Evolutionary conservation across 2,797 vertebrate genomes (phyloP), one percentile per base, ranked within the genome.

Genomic region (Fratercula arctica): DNA sequence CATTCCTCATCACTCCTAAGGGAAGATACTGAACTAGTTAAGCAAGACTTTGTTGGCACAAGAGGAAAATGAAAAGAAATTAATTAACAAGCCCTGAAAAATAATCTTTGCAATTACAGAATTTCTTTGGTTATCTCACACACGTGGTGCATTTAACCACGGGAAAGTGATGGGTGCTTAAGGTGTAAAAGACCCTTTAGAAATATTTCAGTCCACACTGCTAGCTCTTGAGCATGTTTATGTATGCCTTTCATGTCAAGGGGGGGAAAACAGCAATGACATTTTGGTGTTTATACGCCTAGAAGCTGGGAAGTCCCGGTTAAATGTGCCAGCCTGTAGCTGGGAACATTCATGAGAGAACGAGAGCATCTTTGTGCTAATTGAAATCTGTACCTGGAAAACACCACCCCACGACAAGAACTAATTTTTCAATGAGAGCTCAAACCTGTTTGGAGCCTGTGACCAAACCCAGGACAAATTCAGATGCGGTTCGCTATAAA

Each of bases 241-340:
- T 87, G 75, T 95, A n/a, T 74, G 79, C 53, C 86, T 96, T 92
- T 93, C 74, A 91, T 87, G 88, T 94, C 92, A 93, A 91, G 81
- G 89, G 89, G 82, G 84, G 48, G 16, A 87, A 97, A 95, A 91
- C 16, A 95, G 90, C 90, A 96, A 81, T 95, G 94, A 96, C 72
- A 91, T 86, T 82, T 93, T 81, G 82, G 51, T 96, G 76, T 96
- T 94, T 95, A 92, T 92, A 91, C 89, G 92, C 93, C 66, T 39
- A 88, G 76, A 75, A 93, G 23, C 61, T 92, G 83, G 53, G 39
- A 90, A 91, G 82, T 91, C 82, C 85, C 86, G 76, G 45, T 86
- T 89, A 85, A 95, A 94, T 53, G 59, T 29, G 67, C 78, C 66
- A 80, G 0, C 41, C 60, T 66, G 33, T n/a, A 64, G 74, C 85